phyloP scores from a whole-genome alignment of 1,140 invertebrate genomes.

The Drosophila yakuba region DNA sequence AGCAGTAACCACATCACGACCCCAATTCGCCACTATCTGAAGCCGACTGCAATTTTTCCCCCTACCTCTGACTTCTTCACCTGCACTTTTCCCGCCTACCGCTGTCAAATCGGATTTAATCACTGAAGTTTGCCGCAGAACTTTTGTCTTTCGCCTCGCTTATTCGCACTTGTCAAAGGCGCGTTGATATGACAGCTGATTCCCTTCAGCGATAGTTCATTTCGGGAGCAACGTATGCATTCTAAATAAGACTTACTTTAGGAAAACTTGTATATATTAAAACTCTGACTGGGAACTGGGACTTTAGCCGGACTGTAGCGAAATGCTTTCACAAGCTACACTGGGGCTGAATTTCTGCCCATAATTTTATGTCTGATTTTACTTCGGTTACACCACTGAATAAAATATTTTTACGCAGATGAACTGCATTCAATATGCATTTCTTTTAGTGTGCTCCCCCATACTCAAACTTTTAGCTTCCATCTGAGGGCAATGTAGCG shows the following conservation, averaged over 20 bases:
- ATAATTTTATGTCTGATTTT: too few relatives aligned
- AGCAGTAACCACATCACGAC: slow-evolving; percentile 7
- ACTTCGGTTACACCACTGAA: too few relatives aligned
- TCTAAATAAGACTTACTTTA: too few relatives aligned
- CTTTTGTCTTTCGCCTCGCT: slow-evolving; percentile 18
- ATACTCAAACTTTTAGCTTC: slow-evolving; percentile 13
- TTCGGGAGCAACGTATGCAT: too few relatives aligned
- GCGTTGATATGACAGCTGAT: slow-evolving; percentile 3
- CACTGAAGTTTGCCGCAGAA: slow-evolving; percentile 59
- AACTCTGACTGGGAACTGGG: background rate
- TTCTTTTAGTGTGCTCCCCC: background rate
- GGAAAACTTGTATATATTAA: slow-evolving; percentile 3
- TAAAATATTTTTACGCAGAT: too few relatives aligned
- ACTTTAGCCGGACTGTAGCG: background rate
- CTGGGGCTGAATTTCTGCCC: background rate
- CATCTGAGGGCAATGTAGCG: background rate
- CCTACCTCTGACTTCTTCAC: slow-evolving; percentile 2
- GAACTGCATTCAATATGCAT: too few relatives aligned
- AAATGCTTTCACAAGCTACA: background rate
- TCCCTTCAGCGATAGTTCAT: background rate
- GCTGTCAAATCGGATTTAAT: slow-evolving; percentile 53
- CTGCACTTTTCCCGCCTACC: background rate
- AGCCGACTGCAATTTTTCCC: background rate
- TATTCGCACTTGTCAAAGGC: slow-evolving; percentile 4
- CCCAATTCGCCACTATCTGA: slow-evolving; percentile 2